A percentile compares a stretch with the other conserved stretches of the same genome.
Evolutionary conservation across 2,888 invertebrate genomes (phyloP).

Genomic region (Ectemnius continuus): DNA sequence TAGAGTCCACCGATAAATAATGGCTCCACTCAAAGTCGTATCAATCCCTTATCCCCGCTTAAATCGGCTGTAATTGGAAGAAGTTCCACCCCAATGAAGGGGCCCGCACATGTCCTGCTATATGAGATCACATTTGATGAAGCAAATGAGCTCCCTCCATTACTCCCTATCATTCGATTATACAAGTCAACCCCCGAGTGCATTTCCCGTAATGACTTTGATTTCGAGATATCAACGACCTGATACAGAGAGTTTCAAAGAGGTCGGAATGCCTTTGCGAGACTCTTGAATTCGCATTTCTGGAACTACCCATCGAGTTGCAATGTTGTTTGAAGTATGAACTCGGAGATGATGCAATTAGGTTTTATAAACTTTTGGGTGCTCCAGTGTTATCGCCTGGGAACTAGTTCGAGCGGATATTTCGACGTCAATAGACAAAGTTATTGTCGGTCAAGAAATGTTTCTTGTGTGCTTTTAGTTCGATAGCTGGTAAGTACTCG

Average conservation of each 20-base stretch:
- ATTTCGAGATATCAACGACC: no score
- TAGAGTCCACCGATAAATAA: slow-evolving; percentile 27
- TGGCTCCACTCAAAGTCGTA: background rate
- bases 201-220: no score
- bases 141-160: no score
- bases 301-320: slow-evolving; percentile 18
- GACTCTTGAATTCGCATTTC: slow-evolving; percentile 20
- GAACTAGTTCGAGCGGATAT: background rate
- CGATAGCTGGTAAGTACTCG: slow-evolving; percentile 13
- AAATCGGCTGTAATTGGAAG: background rate
- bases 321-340: slow-evolving; percentile 33
- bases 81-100: no score
- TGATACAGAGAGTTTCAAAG: no score
- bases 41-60: slow-evolving; percentile 11
- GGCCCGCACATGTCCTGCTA: no score
- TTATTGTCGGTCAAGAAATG: background rate
- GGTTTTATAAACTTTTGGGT: slow-evolving; percentile 18
- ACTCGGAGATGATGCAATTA: slow-evolving; percentile 12
- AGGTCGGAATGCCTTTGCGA: no score
- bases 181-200: no score
- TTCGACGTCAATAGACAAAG: no score
- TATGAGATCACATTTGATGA: no score
- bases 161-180: no score
- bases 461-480: background rate
- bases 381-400: slow-evolving; percentile 2